phyloP scores from a whole-genome alignment of 2,113 vertebrate genomes.

The Mustelus asterias region DNA sequence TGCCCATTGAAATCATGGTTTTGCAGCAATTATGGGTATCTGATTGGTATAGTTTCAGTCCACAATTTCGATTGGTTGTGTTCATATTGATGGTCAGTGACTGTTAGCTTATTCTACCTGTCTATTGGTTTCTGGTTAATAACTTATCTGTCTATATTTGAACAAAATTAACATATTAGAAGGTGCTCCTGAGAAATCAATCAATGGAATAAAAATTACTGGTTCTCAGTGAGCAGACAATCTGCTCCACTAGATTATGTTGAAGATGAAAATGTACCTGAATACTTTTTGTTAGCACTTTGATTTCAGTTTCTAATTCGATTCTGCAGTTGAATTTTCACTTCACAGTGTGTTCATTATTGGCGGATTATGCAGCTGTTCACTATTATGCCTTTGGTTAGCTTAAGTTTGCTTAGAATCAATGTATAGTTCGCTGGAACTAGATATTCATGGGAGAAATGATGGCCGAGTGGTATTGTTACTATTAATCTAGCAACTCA shows the following conservation, averaged over 20 bases:
- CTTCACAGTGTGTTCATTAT: not conserved
- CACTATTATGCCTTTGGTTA: not conserved
- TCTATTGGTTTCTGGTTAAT: not conserved
- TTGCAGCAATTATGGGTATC: not conserved
- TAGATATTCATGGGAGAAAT: too few relatives aligned
- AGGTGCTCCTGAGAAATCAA: not conserved
- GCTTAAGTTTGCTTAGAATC: not conserved
- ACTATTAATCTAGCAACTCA: too few relatives aligned
- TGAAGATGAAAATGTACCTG: not conserved
- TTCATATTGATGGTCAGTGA: not conserved
- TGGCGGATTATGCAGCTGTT: not conserved
- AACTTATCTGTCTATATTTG: not conserved
- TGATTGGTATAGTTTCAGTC: not conserved
- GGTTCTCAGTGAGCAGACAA: not conserved
- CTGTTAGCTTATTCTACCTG: not conserved
- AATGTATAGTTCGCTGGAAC: not conserved
- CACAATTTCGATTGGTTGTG: not conserved
- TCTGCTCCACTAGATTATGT: not conserved
- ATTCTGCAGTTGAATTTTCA: not conserved
- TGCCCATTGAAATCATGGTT: not conserved
- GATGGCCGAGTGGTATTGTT: too few relatives aligned
- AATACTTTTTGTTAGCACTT: not conserved
- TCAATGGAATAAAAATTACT: not conserved
- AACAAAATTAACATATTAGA: not conserved
- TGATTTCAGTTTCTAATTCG: not conserved